phyloP scores from a whole-genome alignment of 1,140 invertebrate species.

The Daktulosphaira vitifoliae region DNA sequence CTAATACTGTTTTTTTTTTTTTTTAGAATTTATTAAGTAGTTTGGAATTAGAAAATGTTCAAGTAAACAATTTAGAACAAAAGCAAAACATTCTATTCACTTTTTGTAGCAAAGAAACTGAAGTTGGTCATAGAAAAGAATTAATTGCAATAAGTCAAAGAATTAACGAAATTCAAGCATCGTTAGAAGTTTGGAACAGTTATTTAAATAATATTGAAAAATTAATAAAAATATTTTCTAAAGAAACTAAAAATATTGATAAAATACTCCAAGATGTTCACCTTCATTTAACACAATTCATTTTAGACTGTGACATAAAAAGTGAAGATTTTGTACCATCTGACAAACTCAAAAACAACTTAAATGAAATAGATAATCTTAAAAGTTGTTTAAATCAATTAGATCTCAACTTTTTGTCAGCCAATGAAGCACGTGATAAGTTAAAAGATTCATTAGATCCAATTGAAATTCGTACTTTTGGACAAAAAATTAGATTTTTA shows the following conservation, averaged over 20 bases:
- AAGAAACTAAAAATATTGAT: conserved; percentile 15
- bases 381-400: conserved; percentile 37
- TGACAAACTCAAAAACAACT: neutral
- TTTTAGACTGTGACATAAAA: neutral
- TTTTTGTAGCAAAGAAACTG: conserved; percentile 65
- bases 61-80: conserved; percentile 52
- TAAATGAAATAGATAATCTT: conserved; percentile 35
- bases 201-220: conserved; percentile 26
- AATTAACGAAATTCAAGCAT: conserved; percentile 65
- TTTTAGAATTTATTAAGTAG: conserved; percentile 55
- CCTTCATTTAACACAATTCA: neutral
- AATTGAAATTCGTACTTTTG: conserved; percentile 73
- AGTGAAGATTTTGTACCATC: conserved; percentile 1
- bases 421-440: conserved; percentile 67
- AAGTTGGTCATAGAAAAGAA: conserved; percentile 68
- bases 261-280: conserved; percentile 3
- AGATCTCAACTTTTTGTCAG: conserved; percentile 43
- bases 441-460: conserved; percentile 75
- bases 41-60: conserved; percentile 56
- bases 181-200: conserved; percentile 68
- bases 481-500: conserved; percentile 64
- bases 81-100: conserved; percentile 61
- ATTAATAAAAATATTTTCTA: neutral
- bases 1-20: conserved; percentile 22
- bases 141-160: conserved; percentile 63